Percentiles rank a stretch among this genome's conserved stretches.
Conservation (phyloP, 2,113 vertebrate species). For the Clinocottus analis region DNA sequence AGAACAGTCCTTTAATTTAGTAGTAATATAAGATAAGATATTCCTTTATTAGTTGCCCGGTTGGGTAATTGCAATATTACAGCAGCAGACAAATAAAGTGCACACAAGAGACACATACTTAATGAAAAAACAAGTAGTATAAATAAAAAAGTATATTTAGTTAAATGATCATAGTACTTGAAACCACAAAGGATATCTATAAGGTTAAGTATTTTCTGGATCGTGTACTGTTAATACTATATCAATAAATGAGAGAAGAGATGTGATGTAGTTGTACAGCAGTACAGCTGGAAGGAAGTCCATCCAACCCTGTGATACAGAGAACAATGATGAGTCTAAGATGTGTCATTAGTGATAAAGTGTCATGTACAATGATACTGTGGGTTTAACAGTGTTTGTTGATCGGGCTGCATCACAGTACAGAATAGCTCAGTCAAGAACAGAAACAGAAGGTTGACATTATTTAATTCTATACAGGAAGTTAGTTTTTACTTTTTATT, state of each 20-base stretch:
- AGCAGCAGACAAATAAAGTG: too few relatives aligned
- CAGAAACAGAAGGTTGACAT: not conserved
- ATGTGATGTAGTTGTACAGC: not conserved
- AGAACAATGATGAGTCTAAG: not conserved
- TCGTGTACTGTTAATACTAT: not conserved
- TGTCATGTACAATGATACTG: not conserved
- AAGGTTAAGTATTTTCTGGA: not conserved
- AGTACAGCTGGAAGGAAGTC: not conserved
- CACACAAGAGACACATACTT: too few relatives aligned
- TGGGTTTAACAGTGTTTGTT: too few relatives aligned
- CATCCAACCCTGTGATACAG: not conserved
- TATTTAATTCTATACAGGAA: not conserved
- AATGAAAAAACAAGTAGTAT: too few relatives aligned
- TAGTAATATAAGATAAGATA: too few relatives aligned
- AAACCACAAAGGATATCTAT: not conserved
- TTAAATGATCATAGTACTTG: too few relatives aligned
- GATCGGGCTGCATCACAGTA: not conserved
- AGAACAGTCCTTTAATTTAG: not conserved
- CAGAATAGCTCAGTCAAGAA: not conserved
- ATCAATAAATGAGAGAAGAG: not conserved
- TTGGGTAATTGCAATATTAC: too few relatives aligned
- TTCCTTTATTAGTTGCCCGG: too few relatives aligned
- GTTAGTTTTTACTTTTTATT: too few relatives aligned
- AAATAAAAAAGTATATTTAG: too few relatives aligned
- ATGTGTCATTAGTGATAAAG: not conserved